Base-by-base conservation (phyloP, 2,888 invertebrate genomes). In the Leucophenga maculata region DNA sequence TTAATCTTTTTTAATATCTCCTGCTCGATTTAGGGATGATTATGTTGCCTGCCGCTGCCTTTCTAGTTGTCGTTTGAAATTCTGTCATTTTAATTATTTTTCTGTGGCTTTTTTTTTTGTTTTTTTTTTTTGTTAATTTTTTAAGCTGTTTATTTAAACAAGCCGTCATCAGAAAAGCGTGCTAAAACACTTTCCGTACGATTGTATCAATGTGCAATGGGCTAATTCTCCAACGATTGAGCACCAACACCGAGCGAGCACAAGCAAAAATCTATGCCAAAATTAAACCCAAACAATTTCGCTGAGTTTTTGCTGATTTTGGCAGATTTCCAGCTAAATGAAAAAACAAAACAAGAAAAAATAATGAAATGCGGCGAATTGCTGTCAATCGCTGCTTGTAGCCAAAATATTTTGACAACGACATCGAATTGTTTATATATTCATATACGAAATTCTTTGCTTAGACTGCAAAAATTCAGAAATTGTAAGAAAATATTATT, bases 271-370 rank as follows among this genome's bases (percentile, higher is more conserved):
- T 52, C 18, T 69, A 65, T 65, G 69, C 72, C 66, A 73, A 72
- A 67, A 65, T 31, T 67, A 65, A 72, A 69, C 65, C 55, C 39
- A 39, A 39, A 39, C 39, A 39, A 39, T 60, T 11, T 46, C 66
- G 26, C 65, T 68, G 67, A 60, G 26, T 67, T 44, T 22, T 18
- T 44, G 22, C 31, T 50, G 22, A 16, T 65, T 67, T 71, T 65
- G 73, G 69, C 73, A 72, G 62, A 73, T 67, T 73, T 73, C 72
- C 73, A 73, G 50, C 39, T 60, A 31, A 13, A 16, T 2, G 26
- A 60, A 60, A 16, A 14, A 39, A 60, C 39, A 20, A 62, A 20
- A 6, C 22, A 20, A 57, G 22, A 57, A 1, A 57, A 26, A 57
- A 57, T 26, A 57, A 57, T 31, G n/a, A 57, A 57, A 26, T 18